Evolutionary conservation across 2,113 vertebrate genomes (phyloP).

Genomic region (Eleginops maclovinus): DNA sequence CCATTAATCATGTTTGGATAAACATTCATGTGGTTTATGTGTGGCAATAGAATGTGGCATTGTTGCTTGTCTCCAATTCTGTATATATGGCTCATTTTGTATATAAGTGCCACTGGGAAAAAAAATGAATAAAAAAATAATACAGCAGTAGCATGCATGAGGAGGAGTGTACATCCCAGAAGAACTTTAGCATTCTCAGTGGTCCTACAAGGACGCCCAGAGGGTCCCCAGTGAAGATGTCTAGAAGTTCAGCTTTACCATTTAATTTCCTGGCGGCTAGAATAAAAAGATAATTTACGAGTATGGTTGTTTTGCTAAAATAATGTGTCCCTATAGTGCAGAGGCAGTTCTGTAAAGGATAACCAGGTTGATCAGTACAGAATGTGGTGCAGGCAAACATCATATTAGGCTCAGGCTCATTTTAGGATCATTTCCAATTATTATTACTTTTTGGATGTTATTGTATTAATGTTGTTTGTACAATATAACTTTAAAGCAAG

Average conservation of each 20-base stretch:
- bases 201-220: background rate
- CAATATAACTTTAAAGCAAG: background rate
- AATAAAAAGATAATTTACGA: conserved; percentile 4
- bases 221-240: background rate
- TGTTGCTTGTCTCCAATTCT: conserved; percentile 10
- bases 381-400: background rate
- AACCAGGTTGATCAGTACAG: background rate
- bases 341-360: background rate
- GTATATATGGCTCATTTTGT: background rate
- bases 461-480: background rate
- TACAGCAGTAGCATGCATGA: background rate
- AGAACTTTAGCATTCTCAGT: background rate
- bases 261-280: background rate
- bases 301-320: background rate
- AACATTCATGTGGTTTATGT: conserved; percentile 26
- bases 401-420: background rate
- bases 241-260: background rate
- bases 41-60: conserved; percentile 24
- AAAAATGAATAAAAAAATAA: conserved; percentile 9
- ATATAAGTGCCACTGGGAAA: background rate
- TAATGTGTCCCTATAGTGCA: background rate
- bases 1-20: conserved; percentile 44
- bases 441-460: background rate
- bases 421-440: background rate
- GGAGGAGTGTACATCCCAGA: background rate